Conservation (phyloP, 1,140 invertebrate genomes). For the Trypoxylus dichotomus region DNA sequence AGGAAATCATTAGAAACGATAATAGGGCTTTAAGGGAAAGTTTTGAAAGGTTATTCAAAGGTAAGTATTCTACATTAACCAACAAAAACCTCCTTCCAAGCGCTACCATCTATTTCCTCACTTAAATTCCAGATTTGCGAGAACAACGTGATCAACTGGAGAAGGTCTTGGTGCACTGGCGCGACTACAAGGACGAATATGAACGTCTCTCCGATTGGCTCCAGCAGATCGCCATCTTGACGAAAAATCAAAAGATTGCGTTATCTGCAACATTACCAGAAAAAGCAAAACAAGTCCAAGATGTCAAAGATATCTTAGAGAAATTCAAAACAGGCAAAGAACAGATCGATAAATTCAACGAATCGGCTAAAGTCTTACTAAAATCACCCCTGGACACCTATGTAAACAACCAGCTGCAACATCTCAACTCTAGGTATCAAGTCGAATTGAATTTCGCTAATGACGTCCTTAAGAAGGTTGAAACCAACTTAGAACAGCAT, state of each 20-base stretch:
- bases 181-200: slow-evolving; percentile 90
- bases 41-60: slow-evolving; percentile 80
- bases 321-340: slow-evolving; percentile 77
- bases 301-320: slow-evolving; percentile 76
- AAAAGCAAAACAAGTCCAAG: slow-evolving; percentile 81
- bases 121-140: slow-evolving; percentile 65
- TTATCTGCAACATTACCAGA: slow-evolving; percentile 80
- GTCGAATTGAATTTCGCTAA: slow-evolving; percentile 88
- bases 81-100: neutral
- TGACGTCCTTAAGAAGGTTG: slow-evolving; percentile 90
- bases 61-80: slow-evolving; percentile 42
- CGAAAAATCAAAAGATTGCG: slow-evolving; percentile 87
- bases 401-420: slow-evolving; percentile 86
- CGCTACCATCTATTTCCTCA: neutral
- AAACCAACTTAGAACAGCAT: slow-evolving; percentile 88
- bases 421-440: slow-evolving; percentile 89
- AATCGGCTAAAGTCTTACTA: slow-evolving; percentile 72
- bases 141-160: slow-evolving; percentile 84
- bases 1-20: slow-evolving; percentile 80
- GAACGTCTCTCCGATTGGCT: slow-evolving; percentile 91
- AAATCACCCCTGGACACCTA: slow-evolving; percentile 87
- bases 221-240: slow-evolving; percentile 88
- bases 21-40: slow-evolving; percentile 80
- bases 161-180: slow-evolving; percentile 79
- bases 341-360: slow-evolving; percentile 83